Base-by-base conservation (phyloP, 2,888 invertebrate species). In the Drosophila nr. medialis region DNA sequence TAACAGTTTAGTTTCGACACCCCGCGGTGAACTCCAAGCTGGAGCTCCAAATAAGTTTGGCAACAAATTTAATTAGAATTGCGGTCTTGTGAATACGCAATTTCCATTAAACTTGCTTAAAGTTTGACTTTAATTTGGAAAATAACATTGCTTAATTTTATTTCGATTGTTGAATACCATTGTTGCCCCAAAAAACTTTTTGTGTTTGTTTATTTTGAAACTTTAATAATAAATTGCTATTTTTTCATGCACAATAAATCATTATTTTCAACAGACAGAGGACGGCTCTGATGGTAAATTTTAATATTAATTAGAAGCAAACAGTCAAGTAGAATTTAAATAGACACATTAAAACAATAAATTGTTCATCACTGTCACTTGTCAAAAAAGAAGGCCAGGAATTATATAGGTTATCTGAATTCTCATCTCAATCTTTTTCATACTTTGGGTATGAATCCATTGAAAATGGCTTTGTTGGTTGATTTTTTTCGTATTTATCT, bases 31-130 rank as follows among this genome's bases (percentile, higher is more conserved):
- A 54, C 24, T 32, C 54, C 24, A 24, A 56, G 34, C 45, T 56
- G 48, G 42, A 42, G 34, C n/a, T 45, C 32, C 55, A 48, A 62
- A 45, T 27, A 66, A 59, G 64, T 69, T 50, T 42, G 55, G 45
- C n/a, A 66, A 45, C 38, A 65, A 75, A 79, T 79, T 75, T 78
- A 79, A 78, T 78, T 78, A 72, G 72, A 69, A 66, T 78, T 75
- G 68, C 67, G 77, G 72, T 53, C 60, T 32, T 53, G 30, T 27
- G 34, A 64, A 54, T 63, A 51, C 56, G 55, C 54, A 42, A 30
- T 36, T 32, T 64, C 21, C 36, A 42, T 45, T 30, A 40, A 75
- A 45, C 30, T 58, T 38, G 48, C 42, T 71, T 54, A 49, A 54
- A 65, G n/a, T 63, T 64, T 11, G 13, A 34, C 27, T 51, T 32